Conservation (phyloP, 2,888 invertebrate species). For the Phaedon cochleariae region DNA sequence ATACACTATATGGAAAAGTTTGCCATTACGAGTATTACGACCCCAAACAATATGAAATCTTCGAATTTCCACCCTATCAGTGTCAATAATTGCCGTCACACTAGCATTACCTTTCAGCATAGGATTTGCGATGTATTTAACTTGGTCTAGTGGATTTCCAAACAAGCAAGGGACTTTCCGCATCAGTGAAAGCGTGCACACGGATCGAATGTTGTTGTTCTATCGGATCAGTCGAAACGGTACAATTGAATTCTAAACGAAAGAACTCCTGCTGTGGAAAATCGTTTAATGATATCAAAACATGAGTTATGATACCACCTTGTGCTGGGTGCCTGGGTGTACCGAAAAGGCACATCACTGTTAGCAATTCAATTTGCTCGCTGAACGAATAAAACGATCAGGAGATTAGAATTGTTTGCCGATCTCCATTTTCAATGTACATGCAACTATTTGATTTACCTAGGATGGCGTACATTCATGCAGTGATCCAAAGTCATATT, state of each 20-base stretch:
- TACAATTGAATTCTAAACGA: slow-evolving; percentile 16
- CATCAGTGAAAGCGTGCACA: background rate
- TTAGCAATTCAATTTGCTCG: background rate
- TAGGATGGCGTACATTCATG: no score
- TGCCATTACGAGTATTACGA: no score
- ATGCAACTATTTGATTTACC: background rate
- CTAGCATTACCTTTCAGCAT: background rate
- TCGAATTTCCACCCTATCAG: no score
- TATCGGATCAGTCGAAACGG: slow-evolving; percentile 18
- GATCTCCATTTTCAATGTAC: background rate
- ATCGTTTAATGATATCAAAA: background rate
- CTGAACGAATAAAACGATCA: background rate
- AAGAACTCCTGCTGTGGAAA: background rate
- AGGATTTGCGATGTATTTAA: background rate
- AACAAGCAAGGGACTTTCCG: background rate
- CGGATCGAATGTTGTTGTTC: slow-evolving; percentile 9
- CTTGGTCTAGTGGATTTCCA: background rate
- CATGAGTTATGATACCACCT: background rate
- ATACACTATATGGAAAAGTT: no score
- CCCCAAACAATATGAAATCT: no score
- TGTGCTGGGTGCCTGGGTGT: background rate
- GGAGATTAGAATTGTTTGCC: background rate
- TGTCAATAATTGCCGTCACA: no score
- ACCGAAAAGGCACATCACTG: background rate
- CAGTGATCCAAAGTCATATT: no score